Evolutionary conservation across 1,140 invertebrate genomes (phyloP).

Genomic region (Drusus annulatus): DNA sequence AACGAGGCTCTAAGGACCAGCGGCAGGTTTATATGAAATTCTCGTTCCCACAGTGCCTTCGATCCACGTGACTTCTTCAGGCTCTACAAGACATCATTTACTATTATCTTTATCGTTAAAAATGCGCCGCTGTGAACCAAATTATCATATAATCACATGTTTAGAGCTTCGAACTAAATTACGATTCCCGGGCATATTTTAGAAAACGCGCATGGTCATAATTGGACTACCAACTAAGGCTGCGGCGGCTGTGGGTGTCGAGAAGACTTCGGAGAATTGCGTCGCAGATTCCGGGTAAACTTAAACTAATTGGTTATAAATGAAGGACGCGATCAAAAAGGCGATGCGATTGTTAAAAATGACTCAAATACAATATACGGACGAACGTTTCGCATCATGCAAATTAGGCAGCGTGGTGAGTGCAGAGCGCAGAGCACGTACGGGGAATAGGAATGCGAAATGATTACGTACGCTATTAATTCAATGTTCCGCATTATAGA

Average conservation of each 20-base stretch:
- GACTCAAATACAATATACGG: neutral
- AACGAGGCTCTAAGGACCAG: constrained; percentile 1
- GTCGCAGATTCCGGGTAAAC: constrained; percentile 33
- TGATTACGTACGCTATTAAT: neutral
- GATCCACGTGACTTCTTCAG: neutral
- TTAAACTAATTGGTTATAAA: constrained; percentile 27
- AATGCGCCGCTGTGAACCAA: constrained; percentile 13
- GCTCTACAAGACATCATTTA: neutral
- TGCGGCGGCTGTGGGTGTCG: neutral
- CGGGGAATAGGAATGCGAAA: no score
- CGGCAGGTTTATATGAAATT: constrained; percentile 9
- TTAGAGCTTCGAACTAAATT: constrained; percentile 1
- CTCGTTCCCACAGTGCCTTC: constrained; percentile 1
- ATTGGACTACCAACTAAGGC: constrained; percentile 20
- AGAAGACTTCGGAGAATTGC: constrained; percentile 24
- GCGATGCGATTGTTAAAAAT: constrained; percentile 22
- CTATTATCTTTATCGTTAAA: neutral
- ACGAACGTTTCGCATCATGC: no score
- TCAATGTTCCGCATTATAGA: neutral
- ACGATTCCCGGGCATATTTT: neutral
- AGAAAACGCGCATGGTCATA: constrained; percentile 17
- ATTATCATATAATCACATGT: constrained; percentile 29
- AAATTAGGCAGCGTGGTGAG: no score
- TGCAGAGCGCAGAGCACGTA: no score
- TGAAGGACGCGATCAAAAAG: constrained; percentile 28